Percentiles rank a stretch among this genome's conserved stretches.
These are phyloP conservation scores for Escarpia spicata DNA, from an alignment of 2,888 invertebrate species.

Conservation along the genomic window DNA sequence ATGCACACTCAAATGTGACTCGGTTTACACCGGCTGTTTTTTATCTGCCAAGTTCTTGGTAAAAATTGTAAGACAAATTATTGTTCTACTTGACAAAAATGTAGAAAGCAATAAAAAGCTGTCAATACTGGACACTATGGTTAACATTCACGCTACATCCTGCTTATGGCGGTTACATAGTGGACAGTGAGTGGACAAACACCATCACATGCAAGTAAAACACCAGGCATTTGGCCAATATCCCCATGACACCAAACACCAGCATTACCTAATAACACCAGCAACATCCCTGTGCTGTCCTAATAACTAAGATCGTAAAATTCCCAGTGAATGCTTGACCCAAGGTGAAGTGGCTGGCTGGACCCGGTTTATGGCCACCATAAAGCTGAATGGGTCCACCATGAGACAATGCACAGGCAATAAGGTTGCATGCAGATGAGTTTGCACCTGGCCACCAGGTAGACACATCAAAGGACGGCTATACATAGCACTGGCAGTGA, in stretches of 20 bases:
- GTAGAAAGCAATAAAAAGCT: not conserved
- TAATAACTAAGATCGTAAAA: not conserved
- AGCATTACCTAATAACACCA: not conserved
- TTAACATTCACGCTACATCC: not conserved
- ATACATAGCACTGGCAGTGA: not conserved
- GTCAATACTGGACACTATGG: not conserved
- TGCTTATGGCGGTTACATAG: not conserved
- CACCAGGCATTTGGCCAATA: not conserved
- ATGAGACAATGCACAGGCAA: not conserved
- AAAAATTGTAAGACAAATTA: not conserved
- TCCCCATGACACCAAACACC: constrained; percentile 10
- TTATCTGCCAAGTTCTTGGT: not conserved
- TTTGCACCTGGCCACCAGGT: not conserved
- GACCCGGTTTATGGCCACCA: not conserved
- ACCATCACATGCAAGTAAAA: not conserved
- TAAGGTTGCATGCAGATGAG: constrained; percentile 12
- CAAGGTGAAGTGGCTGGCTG: not conserved
- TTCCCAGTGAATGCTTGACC: not conserved
- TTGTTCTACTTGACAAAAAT: not conserved
- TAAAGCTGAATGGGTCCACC: not conserved
- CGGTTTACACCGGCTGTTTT: not conserved
- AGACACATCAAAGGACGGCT: not conserved
- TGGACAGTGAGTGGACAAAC: not conserved
- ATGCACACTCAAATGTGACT: not conserved
- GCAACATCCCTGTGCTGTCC: not conserved